phyloP scores from a whole-genome alignment of 2,888 invertebrate species.

The Cosmia trapezina region DNA sequence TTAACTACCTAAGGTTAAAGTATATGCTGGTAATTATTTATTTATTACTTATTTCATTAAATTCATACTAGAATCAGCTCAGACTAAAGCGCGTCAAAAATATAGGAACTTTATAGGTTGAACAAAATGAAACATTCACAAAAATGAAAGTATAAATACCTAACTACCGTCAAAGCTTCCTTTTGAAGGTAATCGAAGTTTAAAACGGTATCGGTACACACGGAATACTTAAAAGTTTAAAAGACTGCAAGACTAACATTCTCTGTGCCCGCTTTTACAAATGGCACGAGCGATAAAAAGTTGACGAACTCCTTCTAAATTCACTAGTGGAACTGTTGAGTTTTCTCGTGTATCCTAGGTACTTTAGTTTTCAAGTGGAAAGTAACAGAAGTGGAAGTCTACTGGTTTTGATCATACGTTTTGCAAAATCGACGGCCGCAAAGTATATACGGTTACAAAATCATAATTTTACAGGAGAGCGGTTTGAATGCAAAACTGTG shows the following conservation, averaged over 20 bases:
- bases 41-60: too few relatives aligned
- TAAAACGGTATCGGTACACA: conserved; percentile 48
- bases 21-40: too few relatives aligned
- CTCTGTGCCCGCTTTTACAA: conserved; percentile 35
- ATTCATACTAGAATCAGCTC: too few relatives aligned
- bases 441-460: too few relatives aligned
- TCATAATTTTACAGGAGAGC: too few relatives aligned
- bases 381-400: background rate
- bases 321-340: conserved; percentile 28
- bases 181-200: conserved; percentile 47
- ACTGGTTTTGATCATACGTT: background rate
- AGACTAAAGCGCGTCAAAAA: too few relatives aligned
- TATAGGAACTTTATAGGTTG: too few relatives aligned
- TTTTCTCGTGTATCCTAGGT: conserved; percentile 8
- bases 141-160: too few relatives aligned
- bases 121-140: too few relatives aligned
- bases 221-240: conserved; percentile 57
- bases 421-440: background rate
- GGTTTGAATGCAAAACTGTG: too few relatives aligned
- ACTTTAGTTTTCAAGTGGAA: conserved; percentile 11
- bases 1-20: too few relatives aligned
- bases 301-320: conserved; percentile 49
- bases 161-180: conserved; percentile 16
- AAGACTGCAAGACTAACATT: conserved; percentile 49
- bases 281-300: conserved; percentile 48